These are phyloP conservation scores for Rhyacophila brunnea DNA, from an alignment of 1,140 invertebrate genomes.

Conservation along the genomic window DNA sequence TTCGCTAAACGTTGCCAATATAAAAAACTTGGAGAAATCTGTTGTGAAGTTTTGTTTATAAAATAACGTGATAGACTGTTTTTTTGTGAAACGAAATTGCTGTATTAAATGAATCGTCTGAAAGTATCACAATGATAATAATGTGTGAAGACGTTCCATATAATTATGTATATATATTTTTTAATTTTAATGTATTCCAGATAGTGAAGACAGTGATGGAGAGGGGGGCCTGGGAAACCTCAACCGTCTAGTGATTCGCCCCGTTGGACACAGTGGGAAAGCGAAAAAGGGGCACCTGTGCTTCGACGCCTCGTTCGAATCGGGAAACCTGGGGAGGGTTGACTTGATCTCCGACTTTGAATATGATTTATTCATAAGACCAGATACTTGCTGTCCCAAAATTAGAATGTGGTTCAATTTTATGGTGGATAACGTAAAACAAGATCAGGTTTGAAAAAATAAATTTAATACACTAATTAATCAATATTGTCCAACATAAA, in stretches of 20 bases:
- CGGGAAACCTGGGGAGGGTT: slow-evolving; percentile 93
- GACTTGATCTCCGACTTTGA: slow-evolving; percentile 92
- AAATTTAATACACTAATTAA: too few relatives aligned
- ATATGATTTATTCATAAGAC: slow-evolving; percentile 94
- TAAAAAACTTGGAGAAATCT: background rate
- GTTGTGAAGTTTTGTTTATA: background rate
- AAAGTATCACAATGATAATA: background rate
- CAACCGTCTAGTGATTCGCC: slow-evolving; percentile 86
- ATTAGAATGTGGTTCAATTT: slow-evolving; percentile 98
- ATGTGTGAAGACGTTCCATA: background rate
- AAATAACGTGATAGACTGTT: background rate
- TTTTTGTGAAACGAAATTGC: background rate
- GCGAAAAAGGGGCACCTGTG: slow-evolving; percentile 92
- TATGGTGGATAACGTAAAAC: slow-evolving; percentile 92
- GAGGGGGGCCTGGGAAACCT: slow-evolving; percentile 95
- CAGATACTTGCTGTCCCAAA: slow-evolving; percentile 93
- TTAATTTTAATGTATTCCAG: slow-evolving; percentile 59
- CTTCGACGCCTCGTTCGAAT: slow-evolving; percentile 97
- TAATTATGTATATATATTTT: slow-evolving; percentile 1
- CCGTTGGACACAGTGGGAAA: slow-evolving; percentile 91
- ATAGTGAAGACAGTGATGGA: slow-evolving; percentile 93
- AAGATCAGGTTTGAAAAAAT: slow-evolving; percentile 85
- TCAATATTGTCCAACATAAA: too few relatives aligned
- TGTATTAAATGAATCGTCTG: background rate
- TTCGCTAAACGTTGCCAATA: background rate